A percentile compares a stretch with the other conserved stretches of the same genome.
Conservation (phyloP, 2,888 invertebrate genomes). For the Augochlorella aurata region DNA sequence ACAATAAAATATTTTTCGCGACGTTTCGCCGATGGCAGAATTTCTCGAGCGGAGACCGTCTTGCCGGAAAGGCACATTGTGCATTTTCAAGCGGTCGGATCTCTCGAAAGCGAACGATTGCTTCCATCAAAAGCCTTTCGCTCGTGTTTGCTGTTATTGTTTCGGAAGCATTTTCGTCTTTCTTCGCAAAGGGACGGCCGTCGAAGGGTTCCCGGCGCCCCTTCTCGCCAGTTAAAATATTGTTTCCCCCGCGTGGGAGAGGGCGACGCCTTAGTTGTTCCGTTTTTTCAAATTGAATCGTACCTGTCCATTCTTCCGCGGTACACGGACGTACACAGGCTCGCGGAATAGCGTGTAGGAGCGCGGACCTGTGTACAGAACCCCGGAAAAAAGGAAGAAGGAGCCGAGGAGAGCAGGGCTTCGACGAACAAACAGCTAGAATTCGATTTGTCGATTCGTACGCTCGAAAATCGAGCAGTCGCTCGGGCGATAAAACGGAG, state of each 20-base stretch:
- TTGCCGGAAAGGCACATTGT: not conserved
- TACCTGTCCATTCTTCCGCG: conserved; percentile 49
- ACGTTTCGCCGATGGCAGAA: not conserved
- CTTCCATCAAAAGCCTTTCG: conserved; percentile 22
- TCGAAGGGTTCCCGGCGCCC: conserved; percentile 17
- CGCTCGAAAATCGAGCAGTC: conserved; percentile 65
- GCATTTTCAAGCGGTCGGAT: conserved; percentile 18
- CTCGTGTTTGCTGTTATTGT: conserved; percentile 31
- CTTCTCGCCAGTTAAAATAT: conserved; percentile 47
- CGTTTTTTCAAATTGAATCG: conserved; percentile 65
- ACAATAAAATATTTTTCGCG: not conserved
- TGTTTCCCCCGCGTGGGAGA: conserved; percentile 29
- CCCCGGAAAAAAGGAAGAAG: conserved; percentile 27
- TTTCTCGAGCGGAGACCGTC: not conserved
- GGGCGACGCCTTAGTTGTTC: conserved; percentile 52
- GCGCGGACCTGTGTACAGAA: conserved; percentile 45
- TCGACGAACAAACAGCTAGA: conserved; percentile 64
- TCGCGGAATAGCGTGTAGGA: conserved; percentile 37
- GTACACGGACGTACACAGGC: conserved; percentile 20
- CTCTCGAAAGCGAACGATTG: conserved; percentile 1
- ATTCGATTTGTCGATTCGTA: conserved; percentile 69
- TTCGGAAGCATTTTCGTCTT: not conserved
- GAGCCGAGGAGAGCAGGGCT: conserved; percentile 22
- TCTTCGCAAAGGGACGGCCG: not conserved
- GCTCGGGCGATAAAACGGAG: conserved; percentile 51